Base-by-base conservation (phyloP, 2,113 vertebrate species). In the Grammomys dolichurus region DNA sequence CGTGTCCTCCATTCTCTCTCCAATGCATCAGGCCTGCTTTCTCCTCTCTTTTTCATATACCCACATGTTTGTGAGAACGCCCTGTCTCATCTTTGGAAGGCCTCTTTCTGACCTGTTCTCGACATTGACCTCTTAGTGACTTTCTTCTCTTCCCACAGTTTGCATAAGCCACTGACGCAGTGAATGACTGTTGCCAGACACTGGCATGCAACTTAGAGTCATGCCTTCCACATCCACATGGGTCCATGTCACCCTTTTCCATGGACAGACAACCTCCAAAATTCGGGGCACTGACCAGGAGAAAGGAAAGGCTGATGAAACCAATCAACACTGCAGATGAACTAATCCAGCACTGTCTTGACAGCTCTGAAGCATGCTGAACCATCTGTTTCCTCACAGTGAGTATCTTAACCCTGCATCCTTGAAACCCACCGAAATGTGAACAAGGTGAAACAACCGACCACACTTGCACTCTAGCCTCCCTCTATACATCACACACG, bases 61-160 rank as follows among this genome's bases (percentile, higher is more conserved):
- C 24, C 28, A 58, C 43, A 75, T 40, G 40, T 78, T 72, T 82
- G 33, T 51, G 14, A 93, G 80, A 87, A 33, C 11, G 51, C 40
- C 58, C 10, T 2, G 14, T 51, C 60, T 93, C 20, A 7, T 40
- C 63, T 69, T 73, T 19, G 36, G 91, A 76, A 86, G 28, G 91
- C 31, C 40, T 43, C 72, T 94, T 63, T 78, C 75, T 51, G 40
- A 96, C 85, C 33, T 77, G 73, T 69, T 69, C 81, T 80, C 48
- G 40, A 84, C 33, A 40, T 1, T 87, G 31, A 95, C 84, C 65
- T 97, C 90, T 95, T 26, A 72, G 65, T 82, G 80, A 90, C 69
- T 94, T 78, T 46, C 26, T 31, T 63, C 87, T 26, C 48, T 91
- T 77, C 24, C 36, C n/a, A 77, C 63, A 93, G 73, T 51, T 84